Evolutionary conservation across 1,140 invertebrate genomes (phyloP).

Genomic region (Ctenoplectra terminalis): DNA sequence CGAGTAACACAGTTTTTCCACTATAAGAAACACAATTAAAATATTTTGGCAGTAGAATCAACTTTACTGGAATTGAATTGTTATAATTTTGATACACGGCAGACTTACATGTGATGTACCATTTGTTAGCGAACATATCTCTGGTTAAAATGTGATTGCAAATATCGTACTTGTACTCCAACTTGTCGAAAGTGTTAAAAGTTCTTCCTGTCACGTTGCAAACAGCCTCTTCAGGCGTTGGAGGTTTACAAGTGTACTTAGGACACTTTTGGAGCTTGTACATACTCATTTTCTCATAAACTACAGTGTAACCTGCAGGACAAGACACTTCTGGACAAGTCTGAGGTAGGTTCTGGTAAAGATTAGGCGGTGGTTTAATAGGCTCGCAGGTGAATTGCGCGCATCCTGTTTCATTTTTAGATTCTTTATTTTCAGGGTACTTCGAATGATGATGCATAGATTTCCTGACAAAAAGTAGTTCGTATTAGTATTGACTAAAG

Average conservation of each 20-base stretch:
- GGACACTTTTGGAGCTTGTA: constrained; percentile 73
- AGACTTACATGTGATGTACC: constrained; percentile 68
- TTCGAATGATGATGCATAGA: neutral
- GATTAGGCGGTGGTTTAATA: constrained; percentile 75
- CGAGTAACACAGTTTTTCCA: constrained; percentile 86
- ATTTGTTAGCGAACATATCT: constrained; percentile 82
- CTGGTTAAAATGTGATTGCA: constrained; percentile 91
- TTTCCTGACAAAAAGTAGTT: constrained; percentile 13
- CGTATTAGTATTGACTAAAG: neutral
- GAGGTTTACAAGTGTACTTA: constrained; percentile 86
- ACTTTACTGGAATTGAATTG: neutral
- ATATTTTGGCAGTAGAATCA: neutral
- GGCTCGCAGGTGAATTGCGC: constrained; percentile 83
- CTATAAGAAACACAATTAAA: constrained; percentile 77
- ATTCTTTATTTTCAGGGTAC: neutral
- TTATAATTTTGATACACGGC: neutral
- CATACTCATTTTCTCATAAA: constrained; percentile 72
- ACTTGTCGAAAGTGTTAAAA: constrained; percentile 91
- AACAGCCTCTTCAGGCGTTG: constrained; percentile 84
- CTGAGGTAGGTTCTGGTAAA: constrained; percentile 63
- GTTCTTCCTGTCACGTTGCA: constrained; percentile 90
- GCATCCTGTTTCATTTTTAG: constrained; percentile 72
- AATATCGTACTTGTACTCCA: constrained; percentile 89
- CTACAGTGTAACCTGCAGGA: constrained; percentile 83
- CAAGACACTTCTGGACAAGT: constrained; percentile 84